These are phyloP conservation scores for Dasyprocta punctata DNA, from an alignment of 2,113 vertebrate genomes.

Conservation along the genomic window DNA sequence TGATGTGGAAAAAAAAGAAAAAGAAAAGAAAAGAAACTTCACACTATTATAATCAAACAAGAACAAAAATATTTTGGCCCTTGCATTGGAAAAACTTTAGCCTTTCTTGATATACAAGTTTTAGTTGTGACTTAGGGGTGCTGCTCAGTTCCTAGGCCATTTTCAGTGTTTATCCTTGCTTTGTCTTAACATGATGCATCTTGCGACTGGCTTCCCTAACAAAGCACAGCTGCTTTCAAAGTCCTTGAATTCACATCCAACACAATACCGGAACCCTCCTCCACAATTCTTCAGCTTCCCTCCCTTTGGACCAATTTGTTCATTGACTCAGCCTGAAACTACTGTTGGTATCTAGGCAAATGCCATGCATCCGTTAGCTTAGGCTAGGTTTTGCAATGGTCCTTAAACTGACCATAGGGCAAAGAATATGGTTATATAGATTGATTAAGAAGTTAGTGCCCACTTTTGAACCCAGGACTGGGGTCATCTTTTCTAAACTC, in stretches of 20 bases:
- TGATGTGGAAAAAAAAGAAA: not conserved
- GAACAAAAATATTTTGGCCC: not conserved
- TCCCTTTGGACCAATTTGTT: not conserved
- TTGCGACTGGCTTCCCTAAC: not conserved
- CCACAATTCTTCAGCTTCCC: rapidly evolving
- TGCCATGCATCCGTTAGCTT: not conserved
- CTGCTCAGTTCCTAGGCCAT: not conserved
- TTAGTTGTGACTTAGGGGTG: not conserved
- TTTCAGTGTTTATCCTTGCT: not conserved
- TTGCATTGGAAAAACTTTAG: not conserved
- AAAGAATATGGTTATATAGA: not conserved
- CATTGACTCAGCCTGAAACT: not conserved
- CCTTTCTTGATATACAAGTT: not conserved
- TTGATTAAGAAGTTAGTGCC: not conserved
- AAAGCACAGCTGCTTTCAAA: not conserved
- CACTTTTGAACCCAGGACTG: too few relatives aligned
- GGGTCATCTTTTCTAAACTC: not conserved
- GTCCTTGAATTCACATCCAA: not conserved
- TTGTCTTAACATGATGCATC: not conserved
- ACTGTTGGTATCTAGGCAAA: not conserved
- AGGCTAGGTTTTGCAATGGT: not conserved
- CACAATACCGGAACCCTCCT: not conserved
- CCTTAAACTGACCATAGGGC: not conserved
- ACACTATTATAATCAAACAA: not conserved
- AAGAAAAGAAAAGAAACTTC: not conserved